Evolutionary conservation across 2,888 invertebrate genomes (phyloP), one percentile per base, ranked within the genome.

Genomic region (Shargacucullia verbasci): DNA sequence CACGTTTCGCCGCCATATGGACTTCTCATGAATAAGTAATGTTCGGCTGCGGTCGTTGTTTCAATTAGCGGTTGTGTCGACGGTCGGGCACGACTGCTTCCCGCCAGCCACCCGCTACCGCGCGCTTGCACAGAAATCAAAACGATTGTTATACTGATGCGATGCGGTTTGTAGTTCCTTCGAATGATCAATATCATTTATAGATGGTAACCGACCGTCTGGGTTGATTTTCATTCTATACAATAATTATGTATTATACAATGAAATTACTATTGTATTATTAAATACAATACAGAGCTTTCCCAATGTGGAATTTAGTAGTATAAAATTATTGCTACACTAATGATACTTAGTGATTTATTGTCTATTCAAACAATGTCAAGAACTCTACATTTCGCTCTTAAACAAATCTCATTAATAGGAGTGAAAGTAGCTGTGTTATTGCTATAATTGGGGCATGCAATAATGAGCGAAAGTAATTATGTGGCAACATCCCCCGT

Each of bases 21-120:
- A 91, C 86, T 88, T 84, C 92, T 92, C 94, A 94, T 94, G 94
- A 94, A 94, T 94, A 92, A 93, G 87, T 93, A 89, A 93, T 92
- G 90, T 84, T 85, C 82, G 84, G 86, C 87, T 86, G 87, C 89
- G 90, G 88, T 91, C 92, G 91, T 91, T 92, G 94, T 93, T 92
- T 93, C 92, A 93, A 94, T 94, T 93, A 93, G 94, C 89, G 91
- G 91, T 90, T 87, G 85, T 89, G 91, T 91, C 90, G 87, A 85
- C 86, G 86, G 85, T 84, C 86, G 82, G 80, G 80, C 85, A 83
- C 84, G 86, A 82, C 85, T 83, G 83, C 84, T 86, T 81, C 82
- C 84, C 80, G 78, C 79, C 76, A 70, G 59, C 68, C 76, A 76
- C 61, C 54, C 68, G 57, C 71, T 65, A 65, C 69, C 64, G 60